A percentile compares a stretch with the other conserved stretches of the same genome.
Conservation (phyloP, 2,888 invertebrate genomes). For the Sphaeridia pumilis region DNA sequence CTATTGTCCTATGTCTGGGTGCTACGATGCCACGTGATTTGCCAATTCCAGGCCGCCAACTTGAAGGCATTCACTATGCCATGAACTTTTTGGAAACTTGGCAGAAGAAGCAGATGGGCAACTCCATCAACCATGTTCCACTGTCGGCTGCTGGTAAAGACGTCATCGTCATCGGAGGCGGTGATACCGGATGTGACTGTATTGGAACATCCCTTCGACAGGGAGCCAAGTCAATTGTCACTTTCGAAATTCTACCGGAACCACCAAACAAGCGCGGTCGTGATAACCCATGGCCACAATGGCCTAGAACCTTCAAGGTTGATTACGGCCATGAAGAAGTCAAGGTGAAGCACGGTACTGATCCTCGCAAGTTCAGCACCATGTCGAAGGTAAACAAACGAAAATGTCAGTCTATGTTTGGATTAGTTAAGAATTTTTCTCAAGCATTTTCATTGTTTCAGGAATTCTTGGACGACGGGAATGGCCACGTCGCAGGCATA, state of each 20-base stretch:
- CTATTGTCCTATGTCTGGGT: slow-evolving; percentile 79
- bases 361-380: slow-evolving; percentile 86
- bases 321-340: slow-evolving; percentile 99
- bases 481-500: slow-evolving; percentile 81
- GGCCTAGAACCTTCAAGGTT: slow-evolving; percentile 89
- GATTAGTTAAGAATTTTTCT: no score
- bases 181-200: slow-evolving; percentile 92
- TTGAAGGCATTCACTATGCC: slow-evolving; percentile 90
- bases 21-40: slow-evolving; percentile 92
- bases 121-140: slow-evolving; percentile 43
- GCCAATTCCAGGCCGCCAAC: slow-evolving; percentile 69
- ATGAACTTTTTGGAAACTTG: slow-evolving; percentile 95
- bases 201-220: slow-evolving; percentile 89
- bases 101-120: slow-evolving; percentile 86
- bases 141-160: slow-evolving; percentile 84
- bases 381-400: slow-evolving; percentile 58
- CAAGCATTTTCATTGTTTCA: slow-evolving; percentile 37
- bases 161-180: slow-evolving; percentile 87
- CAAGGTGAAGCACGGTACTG: slow-evolving; percentile 74
- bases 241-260: slow-evolving; percentile 93
- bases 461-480: slow-evolving; percentile 82
- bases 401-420: neutral
- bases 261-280: slow-evolving; percentile 66
- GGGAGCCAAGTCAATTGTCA: slow-evolving; percentile 82
- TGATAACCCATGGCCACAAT: slow-evolving; percentile 99